Conservation (phyloP, 2,888 invertebrate genomes). For the Epirrita christyi region DNA sequence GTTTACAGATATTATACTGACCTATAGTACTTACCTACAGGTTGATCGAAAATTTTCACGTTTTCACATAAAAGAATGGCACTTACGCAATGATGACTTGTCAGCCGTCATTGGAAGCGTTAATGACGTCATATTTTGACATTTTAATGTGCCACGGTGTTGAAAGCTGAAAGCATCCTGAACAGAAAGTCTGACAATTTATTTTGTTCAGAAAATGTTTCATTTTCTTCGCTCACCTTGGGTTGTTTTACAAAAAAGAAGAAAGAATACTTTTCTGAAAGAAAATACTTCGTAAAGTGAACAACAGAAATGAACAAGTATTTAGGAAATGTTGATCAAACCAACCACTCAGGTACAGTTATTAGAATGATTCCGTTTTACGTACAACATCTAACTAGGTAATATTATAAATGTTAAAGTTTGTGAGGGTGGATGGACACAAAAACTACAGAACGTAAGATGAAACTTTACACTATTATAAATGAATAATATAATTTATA, state of each 20-base stretch:
- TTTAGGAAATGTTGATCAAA: background rate
- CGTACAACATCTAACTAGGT: too few relatives aligned
- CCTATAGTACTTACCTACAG: too few relatives aligned
- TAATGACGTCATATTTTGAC: constrained; percentile 62
- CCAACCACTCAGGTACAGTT: background rate
- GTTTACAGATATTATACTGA: too few relatives aligned
- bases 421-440: too few relatives aligned
- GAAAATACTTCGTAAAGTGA: constrained; percentile 7
- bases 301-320: background rate
- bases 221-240: constrained; percentile 9
- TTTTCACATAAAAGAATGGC: too few relatives aligned
- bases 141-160: constrained; percentile 68
- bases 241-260: constrained; percentile 15
- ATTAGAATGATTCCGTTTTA: background rate
- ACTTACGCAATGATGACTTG: background rate
- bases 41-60: too few relatives aligned
- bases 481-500: too few relatives aligned
- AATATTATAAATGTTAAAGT: too few relatives aligned
- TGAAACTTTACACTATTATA: too few relatives aligned
- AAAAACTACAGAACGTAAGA: too few relatives aligned
- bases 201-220: constrained; percentile 15
- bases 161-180: constrained; percentile 11
- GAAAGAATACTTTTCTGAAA: constrained; percentile 5
- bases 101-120: constrained; percentile 37
- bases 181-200: constrained; percentile 8